Evolutionary conservation across 2,888 invertebrate genomes (phyloP), one percentile per base, ranked within the genome.

Genomic region (Orthosia gracilis): DNA sequence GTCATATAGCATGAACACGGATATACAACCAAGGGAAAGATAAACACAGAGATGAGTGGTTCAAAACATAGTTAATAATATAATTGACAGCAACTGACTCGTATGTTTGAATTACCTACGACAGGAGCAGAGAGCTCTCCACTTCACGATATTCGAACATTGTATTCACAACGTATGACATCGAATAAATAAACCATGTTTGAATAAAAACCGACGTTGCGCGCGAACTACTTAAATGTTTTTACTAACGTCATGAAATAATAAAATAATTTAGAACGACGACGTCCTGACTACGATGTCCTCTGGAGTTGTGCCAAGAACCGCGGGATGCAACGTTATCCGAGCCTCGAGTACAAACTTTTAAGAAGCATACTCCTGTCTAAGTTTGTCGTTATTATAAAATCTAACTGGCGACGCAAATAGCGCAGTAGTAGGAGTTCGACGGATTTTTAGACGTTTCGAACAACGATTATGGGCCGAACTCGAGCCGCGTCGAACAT

Each of bases 191-290:
- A 86, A 86, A 71, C 70, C 66, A 72, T 26, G 76, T 85, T 83
- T 69, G 72, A 69, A 76, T 81, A 83, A 88, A 86, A 88, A 80
- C 78, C 18, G 77, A 78, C 64, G 55, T 49, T 61, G 58, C 71
- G 74, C 71, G 82, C 71, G 71, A 83, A 78, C 78, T 87, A 82
- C 82, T 87, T 87, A 84, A 88, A 87, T 87, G 87, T 89, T 91
- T 90, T 90, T 89, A 89, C 82, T 85, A 80, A 87, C 88, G 90
- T 89, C 89, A 92, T 90, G 88, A 90, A 92, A 92, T 91, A 89
- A 92, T 94, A 93, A 92, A 93, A 93, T 94, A 93, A 94, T 94
- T 93, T 91, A 90, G 89, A 91, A 91, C 86, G 89, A 82, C 85
- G 74, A 88, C 85, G 85, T 88, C 89, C 89, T 89, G 90, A 90